A percentile compares a stretch with the other conserved stretches of the same genome.
phyloP scores from a whole-genome alignment of 1,140 invertebrate species.

The Mycetomoellerius zeteki region DNA sequence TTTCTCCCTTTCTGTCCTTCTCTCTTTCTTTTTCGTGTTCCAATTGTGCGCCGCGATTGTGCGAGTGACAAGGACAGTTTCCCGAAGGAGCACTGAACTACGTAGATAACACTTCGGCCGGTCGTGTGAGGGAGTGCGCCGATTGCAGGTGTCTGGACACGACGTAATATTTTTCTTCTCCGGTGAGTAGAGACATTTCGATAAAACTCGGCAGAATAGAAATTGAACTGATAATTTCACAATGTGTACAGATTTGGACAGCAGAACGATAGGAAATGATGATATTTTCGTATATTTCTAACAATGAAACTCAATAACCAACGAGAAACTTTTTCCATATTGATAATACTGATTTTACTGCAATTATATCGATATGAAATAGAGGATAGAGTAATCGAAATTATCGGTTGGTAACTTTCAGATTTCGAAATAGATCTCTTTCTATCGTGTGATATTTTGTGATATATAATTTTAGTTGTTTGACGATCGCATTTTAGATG shows the following conservation, averaged over 20 bases:
- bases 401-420: neutral
- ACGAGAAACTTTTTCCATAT: neutral
- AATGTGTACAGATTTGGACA: neutral
- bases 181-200: conserved; percentile 41
- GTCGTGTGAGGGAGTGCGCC: neutral
- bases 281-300: neutral
- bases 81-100: conserved; percentile 5
- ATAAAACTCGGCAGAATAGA: neutral
- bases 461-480: conserved; percentile 5
- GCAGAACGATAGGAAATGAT: neutral
- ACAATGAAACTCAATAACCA: neutral
- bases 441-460: neutral
- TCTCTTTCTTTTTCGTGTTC: neutral
- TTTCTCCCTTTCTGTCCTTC: neutral
- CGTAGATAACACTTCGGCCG: neutral
- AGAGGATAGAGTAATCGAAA: neutral
- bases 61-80: conserved; percentile 45
- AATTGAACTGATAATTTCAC: neutral
- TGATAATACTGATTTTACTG: neutral
- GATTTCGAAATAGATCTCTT: neutral
- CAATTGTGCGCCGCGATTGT: conserved; percentile 35
- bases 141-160: neutral
- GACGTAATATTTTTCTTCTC: neutral
- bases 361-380: neutral
- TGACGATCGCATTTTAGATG: conserved; percentile 38